Conservation (phyloP, 2,113 vertebrate species). For the Nesoenas mayeri region DNA sequence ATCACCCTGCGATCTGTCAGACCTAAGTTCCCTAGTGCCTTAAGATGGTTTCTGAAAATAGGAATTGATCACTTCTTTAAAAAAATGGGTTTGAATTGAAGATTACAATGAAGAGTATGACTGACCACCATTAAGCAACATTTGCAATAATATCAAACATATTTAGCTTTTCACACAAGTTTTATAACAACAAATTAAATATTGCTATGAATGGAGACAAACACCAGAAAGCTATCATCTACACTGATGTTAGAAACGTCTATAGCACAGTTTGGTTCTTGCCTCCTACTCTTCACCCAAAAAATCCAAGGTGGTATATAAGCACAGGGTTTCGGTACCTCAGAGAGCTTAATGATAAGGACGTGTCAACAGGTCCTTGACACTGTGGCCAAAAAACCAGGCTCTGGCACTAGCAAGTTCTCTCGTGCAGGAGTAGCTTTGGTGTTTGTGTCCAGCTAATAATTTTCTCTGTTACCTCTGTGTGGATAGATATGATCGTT, state of each 20-base stretch:
- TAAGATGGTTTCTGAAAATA: not conserved
- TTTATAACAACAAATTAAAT: not conserved
- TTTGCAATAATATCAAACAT: not conserved
- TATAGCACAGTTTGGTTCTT: not conserved
- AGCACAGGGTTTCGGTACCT: not conserved
- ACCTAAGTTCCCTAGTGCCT: not conserved
- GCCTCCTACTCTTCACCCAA: rapidly evolving
- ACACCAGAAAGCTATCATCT: not conserved
- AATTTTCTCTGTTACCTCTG: not conserved
- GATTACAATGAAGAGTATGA: not conserved
- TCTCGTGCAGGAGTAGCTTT: not conserved
- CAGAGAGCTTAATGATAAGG: not conserved
- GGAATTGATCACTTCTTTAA: not conserved
- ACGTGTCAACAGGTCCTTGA: not conserved
- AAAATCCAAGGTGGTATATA: not conserved
- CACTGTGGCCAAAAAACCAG: not conserved
- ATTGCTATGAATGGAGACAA: not conserved
- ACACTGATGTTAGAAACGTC: not conserved
- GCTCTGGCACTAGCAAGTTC: not conserved
- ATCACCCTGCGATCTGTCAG: not conserved
- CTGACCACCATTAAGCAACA: not conserved
- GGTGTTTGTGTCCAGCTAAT: not conserved
- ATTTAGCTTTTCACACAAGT: not conserved
- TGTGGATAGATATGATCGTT: not conserved
- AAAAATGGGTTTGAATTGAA: not conserved